phyloP scores from a whole-genome alignment of 2,888 invertebrate genomes.

The Drosophila hamatofila region DNA sequence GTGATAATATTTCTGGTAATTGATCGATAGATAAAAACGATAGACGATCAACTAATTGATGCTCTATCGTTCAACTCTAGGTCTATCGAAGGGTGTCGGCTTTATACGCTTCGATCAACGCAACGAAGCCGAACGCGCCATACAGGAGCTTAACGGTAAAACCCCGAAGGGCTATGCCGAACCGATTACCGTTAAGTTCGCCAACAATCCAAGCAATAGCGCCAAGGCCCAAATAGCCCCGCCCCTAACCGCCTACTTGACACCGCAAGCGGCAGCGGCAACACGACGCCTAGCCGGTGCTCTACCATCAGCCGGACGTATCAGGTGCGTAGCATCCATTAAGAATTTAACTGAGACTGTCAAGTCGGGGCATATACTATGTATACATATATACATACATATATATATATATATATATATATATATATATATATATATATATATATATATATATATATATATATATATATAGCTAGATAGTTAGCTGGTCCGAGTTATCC shows the following conservation, averaged over 20 bases:
- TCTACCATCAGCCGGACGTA: slow-evolving; percentile 89
- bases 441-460: slow-evolving; percentile 3
- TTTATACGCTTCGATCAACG: slow-evolving; percentile 97
- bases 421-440: slow-evolving; percentile 3
- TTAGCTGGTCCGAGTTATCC: slow-evolving; percentile 13
- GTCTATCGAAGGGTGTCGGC: slow-evolving; percentile 96
- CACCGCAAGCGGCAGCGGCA: slow-evolving; percentile 90
- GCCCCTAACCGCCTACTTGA: slow-evolving; percentile 93
- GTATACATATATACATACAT: slow-evolving; percentile 1
- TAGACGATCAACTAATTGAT: background rate
- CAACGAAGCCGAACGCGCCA: slow-evolving; percentile 95
- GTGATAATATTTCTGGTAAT: slow-evolving; percentile 91
- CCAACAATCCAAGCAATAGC: slow-evolving; percentile 96
- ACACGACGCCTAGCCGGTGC: slow-evolving; percentile 94
- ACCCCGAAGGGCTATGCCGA: slow-evolving; percentile 95
- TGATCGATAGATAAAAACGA: slow-evolving; percentile 3
- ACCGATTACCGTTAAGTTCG: slow-evolving; percentile 97
- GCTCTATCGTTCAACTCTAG: slow-evolving; percentile 86
- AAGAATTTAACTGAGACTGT: background rate
- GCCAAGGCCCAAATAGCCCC: slow-evolving; percentile 91
- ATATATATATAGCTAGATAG: background rate
- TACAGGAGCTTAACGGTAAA: slow-evolving; percentile 95
- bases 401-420: slow-evolving; percentile 1
- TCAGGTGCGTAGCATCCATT: slow-evolving; percentile 88
- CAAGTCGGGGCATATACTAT: slow-evolving; percentile 6